These are phyloP conservation scores for Villa cingulata DNA, from an alignment of 2,888 invertebrate genomes.

Conservation along the genomic window DNA sequence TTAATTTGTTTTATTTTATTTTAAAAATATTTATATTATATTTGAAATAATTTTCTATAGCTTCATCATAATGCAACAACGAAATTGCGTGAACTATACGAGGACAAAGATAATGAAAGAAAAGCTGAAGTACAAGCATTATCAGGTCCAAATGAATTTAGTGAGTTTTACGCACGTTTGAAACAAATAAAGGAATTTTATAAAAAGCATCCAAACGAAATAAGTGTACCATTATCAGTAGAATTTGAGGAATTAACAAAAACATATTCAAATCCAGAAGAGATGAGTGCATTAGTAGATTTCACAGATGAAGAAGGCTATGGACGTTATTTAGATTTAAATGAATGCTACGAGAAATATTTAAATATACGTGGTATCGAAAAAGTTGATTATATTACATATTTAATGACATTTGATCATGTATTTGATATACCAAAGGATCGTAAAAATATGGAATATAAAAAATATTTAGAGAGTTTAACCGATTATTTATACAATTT, in stretches of 20 bases:
- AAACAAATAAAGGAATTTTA: slow-evolving; percentile 96
- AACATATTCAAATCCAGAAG: slow-evolving; percentile 76
- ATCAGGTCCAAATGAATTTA: slow-evolving; percentile 96
- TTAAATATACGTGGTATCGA: slow-evolving; percentile 95
- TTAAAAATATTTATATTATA: neutral
- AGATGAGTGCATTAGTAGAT: slow-evolving; percentile 77
- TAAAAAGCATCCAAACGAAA: slow-evolving; percentile 89
- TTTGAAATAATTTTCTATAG: slow-evolving; percentile 32
- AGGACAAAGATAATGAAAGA: slow-evolving; percentile 89
- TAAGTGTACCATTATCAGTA: slow-evolving; percentile 87
- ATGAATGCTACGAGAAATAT: slow-evolving; percentile 91
- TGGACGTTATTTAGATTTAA: slow-evolving; percentile 93
- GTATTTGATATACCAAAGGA: slow-evolving; percentile 90
- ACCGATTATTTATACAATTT: slow-evolving; percentile 78
- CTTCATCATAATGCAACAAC: slow-evolving; percentile 61
- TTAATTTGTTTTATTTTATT: neutral
- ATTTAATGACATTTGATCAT: slow-evolving; percentile 86
- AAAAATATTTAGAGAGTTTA: slow-evolving; percentile 69
- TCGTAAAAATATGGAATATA: slow-evolving; percentile 74
- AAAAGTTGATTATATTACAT: slow-evolving; percentile 93
- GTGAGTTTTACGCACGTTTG: slow-evolving; percentile 88
- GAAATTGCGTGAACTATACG: slow-evolving; percentile 81
- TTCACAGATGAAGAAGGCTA: slow-evolving; percentile 99
- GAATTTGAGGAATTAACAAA: slow-evolving; percentile 93
- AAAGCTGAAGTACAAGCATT: slow-evolving; percentile 90